Evolutionary conservation across 2,113 vertebrate species (phyloP).

Genomic region (Phaethon lepturus): DNA sequence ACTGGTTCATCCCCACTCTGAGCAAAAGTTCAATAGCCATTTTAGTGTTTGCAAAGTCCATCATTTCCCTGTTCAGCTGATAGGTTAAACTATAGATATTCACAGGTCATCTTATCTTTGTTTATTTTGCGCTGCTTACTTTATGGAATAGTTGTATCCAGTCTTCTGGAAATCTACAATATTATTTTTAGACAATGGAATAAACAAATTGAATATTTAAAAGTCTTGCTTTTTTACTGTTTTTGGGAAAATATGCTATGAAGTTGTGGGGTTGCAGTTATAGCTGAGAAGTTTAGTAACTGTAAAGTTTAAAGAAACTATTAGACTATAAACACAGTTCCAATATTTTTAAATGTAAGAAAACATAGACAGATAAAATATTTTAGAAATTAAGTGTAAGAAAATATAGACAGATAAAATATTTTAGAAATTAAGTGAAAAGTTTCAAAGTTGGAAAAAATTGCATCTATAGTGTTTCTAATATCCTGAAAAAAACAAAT

Average conservation of each 20-base stretch:
- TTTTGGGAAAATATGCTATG: neutral
- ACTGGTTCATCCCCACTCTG: neutral
- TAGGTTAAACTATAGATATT: neutral
- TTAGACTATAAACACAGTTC: neutral
- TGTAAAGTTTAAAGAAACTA: neutral
- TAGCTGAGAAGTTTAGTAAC: neutral
- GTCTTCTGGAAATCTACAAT: neutral
- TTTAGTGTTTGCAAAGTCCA: neutral
- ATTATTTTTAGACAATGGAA: neutral
- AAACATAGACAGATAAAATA: neutral
- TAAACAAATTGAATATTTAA: neutral
- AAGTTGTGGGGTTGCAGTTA: neutral
- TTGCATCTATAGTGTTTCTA: neutral
- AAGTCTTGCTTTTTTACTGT: accelerated
- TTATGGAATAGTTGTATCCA: neutral
- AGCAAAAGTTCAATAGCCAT: neutral
- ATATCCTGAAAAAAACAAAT: neutral
- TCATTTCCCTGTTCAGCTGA: neutral
- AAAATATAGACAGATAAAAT: neutral
- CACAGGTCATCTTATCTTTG: neutral
- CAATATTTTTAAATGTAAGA: neutral
- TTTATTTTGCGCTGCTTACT: neutral
- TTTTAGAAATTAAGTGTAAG: neutral
- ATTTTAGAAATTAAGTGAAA: conserved; percentile 3
- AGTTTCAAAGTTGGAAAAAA: neutral